These are phyloP conservation scores for Prochilodus magdalenae DNA, from an alignment of 2,113 vertebrate genomes.

Conservation along the genomic window DNA sequence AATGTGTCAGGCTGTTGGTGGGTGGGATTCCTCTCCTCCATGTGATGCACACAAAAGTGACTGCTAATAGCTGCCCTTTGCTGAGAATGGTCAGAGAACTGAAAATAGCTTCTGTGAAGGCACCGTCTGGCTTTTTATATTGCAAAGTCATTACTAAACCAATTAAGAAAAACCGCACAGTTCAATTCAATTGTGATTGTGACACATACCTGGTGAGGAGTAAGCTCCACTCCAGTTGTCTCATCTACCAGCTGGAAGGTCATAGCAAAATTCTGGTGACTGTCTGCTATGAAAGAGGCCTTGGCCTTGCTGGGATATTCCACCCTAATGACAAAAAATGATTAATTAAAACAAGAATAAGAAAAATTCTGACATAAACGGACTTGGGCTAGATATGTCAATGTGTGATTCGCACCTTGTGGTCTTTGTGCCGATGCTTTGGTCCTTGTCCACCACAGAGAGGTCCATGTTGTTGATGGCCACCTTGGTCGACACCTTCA, in stretches of 20 bases:
- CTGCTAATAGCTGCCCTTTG: too few species aligned
- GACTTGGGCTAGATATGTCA: neutral
- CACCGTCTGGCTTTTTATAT: too few species aligned
- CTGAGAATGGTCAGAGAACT: too few species aligned
- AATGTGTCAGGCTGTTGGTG: too few species aligned
- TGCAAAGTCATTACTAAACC: too few species aligned
- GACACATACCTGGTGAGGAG: slow-evolving; percentile 91
- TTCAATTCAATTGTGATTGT: neutral
- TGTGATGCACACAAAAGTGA: too few species aligned
- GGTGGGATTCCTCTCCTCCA: too few species aligned
- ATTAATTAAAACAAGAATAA: neutral
- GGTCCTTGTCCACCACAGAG: slow-evolving; percentile 97
- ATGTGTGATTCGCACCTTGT: slow-evolving; percentile 77
- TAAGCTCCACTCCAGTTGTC: slow-evolving; percentile 92
- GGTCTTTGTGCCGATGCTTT: slow-evolving; percentile 97
- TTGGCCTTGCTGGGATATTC: slow-evolving; percentile 92
- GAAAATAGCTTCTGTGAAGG: too few species aligned
- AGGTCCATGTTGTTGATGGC: slow-evolving; percentile 94
- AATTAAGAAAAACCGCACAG: too few species aligned
- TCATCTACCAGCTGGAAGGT: slow-evolving; percentile 93
- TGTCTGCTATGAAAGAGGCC: slow-evolving; percentile 89
- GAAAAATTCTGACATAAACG: too few species aligned
- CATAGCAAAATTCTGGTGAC: slow-evolving; percentile 97
- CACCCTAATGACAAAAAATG: slow-evolving; percentile 80
- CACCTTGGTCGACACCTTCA: slow-evolving; percentile 97